Evolutionary conservation across 2,797 vertebrate genomes (phyloP).

Genomic region (Propithecus perrieri): DNA sequence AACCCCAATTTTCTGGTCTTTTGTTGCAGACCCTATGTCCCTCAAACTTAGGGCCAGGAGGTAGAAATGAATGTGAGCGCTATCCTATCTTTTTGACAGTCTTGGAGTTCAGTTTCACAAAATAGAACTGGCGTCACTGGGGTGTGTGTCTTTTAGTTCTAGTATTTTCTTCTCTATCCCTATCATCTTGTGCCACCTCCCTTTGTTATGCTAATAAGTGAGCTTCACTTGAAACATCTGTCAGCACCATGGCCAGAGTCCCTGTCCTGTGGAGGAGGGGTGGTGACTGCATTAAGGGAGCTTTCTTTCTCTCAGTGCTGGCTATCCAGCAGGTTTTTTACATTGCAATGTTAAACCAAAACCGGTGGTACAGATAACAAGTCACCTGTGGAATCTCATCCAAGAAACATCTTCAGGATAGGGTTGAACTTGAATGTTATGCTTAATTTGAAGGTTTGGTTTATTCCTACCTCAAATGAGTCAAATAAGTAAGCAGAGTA

Average conservation of each 20-base stretch:
- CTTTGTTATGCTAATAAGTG: not conserved
- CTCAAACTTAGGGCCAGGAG: not conserved
- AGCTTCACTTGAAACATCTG: conserved; percentile 16
- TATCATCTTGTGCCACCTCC: not conserved
- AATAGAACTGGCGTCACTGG: not conserved
- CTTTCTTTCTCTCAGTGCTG: conserved; percentile 57
- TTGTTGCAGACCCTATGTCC: not conserved
- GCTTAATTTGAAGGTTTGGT: conserved; percentile 36
- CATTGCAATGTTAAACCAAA: not conserved
- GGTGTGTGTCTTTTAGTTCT: not conserved
- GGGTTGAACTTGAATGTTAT: not conserved
- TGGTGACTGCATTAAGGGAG: not conserved
- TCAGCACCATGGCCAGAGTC: conserved; percentile 68
- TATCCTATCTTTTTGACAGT: not conserved
- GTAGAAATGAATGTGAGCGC: not conserved
- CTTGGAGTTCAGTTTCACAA: not conserved
- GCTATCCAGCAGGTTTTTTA: not conserved
- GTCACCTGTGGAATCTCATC: not conserved
- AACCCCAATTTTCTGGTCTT: not conserved
- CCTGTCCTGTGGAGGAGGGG: not conserved
- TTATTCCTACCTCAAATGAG: not conserved
- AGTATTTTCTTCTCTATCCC: not conserved
- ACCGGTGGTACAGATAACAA: not conserved
- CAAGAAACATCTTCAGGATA: not conserved
- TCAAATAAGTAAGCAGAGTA: not conserved